Percentiles rank a stretch among this genome's conserved stretches.
Evolutionary conservation across 2,797 vertebrate species (phyloP).

Genomic region (Spatula versicolor): DNA sequence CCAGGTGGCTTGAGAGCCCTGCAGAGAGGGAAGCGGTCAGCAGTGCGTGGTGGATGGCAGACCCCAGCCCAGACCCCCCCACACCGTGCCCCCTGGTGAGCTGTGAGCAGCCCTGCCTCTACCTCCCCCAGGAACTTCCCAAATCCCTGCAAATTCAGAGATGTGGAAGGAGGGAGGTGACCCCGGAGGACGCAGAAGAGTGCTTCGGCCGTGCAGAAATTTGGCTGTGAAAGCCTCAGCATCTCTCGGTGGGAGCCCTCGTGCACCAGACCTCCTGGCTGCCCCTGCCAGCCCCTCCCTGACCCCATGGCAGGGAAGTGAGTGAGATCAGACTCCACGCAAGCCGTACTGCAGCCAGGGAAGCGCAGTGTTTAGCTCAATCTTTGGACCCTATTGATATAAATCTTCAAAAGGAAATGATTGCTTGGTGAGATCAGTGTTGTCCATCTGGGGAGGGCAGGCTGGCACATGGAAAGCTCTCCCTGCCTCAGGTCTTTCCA

Average conservation of each 20-base stretch:
- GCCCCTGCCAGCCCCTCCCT: neutral
- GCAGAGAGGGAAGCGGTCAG: neutral
- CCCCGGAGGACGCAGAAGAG: neutral
- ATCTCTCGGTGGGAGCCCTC: neutral
- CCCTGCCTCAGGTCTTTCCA: neutral
- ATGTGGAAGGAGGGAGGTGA: neutral
- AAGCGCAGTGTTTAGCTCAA: neutral
- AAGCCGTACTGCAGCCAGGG: neutral
- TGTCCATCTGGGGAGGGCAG: neutral
- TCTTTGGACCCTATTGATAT: neutral
- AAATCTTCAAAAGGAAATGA: neutral
- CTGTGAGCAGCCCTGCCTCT: neutral
- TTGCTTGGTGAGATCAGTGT: neutral
- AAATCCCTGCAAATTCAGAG: neutral
- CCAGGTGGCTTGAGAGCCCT: constrained; percentile 82
- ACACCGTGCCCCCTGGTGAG: neutral
- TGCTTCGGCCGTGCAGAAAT: neutral
- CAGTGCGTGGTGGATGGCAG: accelerated
- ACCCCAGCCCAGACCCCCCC: neutral
- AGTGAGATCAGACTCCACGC: neutral
- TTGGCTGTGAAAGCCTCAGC: neutral
- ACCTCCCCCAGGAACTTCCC: neutral
- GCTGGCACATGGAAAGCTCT: neutral
- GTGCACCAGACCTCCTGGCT: neutral
- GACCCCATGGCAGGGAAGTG: neutral